Conservation (phyloP, 2,797 vertebrate genomes). For the Dicrostonyx torquatus region DNA sequence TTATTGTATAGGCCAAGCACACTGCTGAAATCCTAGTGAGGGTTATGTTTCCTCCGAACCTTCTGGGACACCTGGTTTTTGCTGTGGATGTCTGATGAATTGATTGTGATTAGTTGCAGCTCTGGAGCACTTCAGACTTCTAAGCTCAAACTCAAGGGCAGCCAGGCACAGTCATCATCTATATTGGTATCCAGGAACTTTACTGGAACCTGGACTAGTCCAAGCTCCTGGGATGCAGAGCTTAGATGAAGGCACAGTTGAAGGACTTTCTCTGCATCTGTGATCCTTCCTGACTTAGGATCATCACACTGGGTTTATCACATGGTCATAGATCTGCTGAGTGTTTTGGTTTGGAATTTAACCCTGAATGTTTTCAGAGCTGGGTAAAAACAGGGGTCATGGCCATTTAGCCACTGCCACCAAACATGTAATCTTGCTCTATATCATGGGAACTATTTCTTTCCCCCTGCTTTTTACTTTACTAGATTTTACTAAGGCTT, state of each 20-base stretch:
- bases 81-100: fast-evolving
- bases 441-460: fast-evolving
- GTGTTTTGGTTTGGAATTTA: background rate
- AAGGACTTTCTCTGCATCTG: background rate
- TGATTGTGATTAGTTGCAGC: background rate
- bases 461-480: background rate
- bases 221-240: background rate
- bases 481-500: background rate
- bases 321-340: background rate
- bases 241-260: background rate
- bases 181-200: background rate
- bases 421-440: background rate
- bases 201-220: background rate
- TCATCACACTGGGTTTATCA: background rate
- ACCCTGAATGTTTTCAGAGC: background rate
- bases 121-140: background rate
- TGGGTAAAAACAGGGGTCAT: no score
- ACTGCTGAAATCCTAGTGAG: fast-evolving
- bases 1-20: fast-evolving
- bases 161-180: fast-evolving
- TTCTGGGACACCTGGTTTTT: background rate
- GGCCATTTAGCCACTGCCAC: fast-evolving
- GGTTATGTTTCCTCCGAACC: fast-evolving
- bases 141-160: background rate
- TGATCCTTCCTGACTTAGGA: no score